phyloP scores from a whole-genome alignment of 2,888 invertebrate genomes.

The Stegophylla sp. region DNA sequence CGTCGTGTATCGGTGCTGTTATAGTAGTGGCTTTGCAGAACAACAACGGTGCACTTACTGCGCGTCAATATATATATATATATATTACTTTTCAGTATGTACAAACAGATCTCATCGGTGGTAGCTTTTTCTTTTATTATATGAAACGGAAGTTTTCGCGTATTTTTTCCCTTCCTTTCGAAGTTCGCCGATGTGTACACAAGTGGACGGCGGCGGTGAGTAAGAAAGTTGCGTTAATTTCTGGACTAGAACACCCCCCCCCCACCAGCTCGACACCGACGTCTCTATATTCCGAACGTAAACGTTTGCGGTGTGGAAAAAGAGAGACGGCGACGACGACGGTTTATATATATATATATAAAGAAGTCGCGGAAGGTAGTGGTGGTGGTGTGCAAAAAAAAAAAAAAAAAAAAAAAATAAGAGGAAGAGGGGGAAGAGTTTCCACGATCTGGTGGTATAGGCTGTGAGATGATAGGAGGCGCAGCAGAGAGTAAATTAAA shows the following conservation, averaged over 20 bases:
- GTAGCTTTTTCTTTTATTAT: conserved; percentile 11
- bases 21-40: not conserved
- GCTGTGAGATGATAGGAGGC: conserved; percentile 15
- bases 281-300: conserved; percentile 7
- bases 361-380: not conserved
- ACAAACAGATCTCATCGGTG: not conserved
- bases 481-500: conserved; percentile 58
- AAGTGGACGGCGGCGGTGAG: not conserved
- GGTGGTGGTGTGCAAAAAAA: not conserved
- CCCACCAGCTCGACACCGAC: not conserved
- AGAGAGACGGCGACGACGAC: not conserved
- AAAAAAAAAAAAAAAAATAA: too few relatives aligned
- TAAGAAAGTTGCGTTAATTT: conserved; percentile 35
- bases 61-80: conserved; percentile 10
- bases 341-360: not conserved
- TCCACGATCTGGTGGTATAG: not conserved
- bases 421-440: not conserved
- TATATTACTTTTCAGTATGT: not conserved
- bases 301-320: not conserved
- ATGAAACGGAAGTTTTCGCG: conserved; percentile 22
- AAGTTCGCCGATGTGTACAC: conserved; percentile 33
- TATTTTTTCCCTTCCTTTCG: not conserved
- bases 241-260: conserved; percentile 25
- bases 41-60: not conserved
- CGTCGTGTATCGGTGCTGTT: not conserved